phyloP scores from a whole-genome alignment of 2,113 vertebrate species.

The Orientallactaga bullata region DNA sequence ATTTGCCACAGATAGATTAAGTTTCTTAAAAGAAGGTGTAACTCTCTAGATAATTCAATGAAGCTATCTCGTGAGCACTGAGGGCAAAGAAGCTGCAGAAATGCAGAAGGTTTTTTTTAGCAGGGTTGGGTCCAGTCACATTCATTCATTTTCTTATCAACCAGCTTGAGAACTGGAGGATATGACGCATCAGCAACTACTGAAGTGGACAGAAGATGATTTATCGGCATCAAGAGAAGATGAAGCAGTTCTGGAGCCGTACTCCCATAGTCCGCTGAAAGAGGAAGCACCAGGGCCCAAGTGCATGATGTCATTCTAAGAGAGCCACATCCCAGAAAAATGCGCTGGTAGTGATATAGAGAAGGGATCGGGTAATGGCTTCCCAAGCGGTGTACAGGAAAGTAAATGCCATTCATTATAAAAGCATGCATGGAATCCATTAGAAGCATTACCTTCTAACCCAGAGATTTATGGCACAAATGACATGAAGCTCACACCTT shows the following conservation, averaged over 20 bases:
- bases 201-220: neutral
- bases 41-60: slow-evolving; percentile 28
- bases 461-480: neutral
- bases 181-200: neutral
- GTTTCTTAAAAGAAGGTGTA: neutral
- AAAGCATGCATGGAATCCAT: slow-evolving; percentile 46
- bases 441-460: slow-evolving; percentile 40
- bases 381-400: neutral
- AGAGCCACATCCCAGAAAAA: neutral
- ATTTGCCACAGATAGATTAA: neutral
- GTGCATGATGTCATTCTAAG: neutral
- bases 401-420: slow-evolving; percentile 36
- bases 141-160: slow-evolving; percentile 49
- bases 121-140: neutral
- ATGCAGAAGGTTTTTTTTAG: neutral
- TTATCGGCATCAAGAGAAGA: neutral
- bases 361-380: slow-evolving; percentile 6
- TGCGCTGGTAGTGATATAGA: neutral
- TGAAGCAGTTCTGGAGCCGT: slow-evolving; percentile 2
- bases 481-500: neutral
- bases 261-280: neutral
- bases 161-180: neutral
- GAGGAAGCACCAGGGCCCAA: neutral
- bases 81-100: neutral
- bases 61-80: neutral